phyloP scores from a whole-genome alignment of 2,888 invertebrate species.

The Eurytoma adleriae region DNA sequence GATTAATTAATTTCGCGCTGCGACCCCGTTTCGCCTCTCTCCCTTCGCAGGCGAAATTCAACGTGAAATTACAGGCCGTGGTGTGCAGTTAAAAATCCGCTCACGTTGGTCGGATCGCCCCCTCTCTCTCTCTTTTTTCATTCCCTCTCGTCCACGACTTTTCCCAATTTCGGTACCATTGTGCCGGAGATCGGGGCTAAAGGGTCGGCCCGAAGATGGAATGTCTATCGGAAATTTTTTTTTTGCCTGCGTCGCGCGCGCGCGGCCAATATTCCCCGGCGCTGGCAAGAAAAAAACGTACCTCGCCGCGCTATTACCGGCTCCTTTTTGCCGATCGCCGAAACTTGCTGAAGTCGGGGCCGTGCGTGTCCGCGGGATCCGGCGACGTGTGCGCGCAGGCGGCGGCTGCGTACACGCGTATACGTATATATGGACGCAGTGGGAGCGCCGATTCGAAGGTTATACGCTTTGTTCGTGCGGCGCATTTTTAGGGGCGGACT shows the following conservation, averaged over 20 bases:
- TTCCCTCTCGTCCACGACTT: slow-evolving; percentile 18
- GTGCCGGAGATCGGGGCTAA: slow-evolving; percentile 20
- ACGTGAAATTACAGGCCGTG: too few relatives aligned
- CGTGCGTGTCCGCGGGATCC: neutral
- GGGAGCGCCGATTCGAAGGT: slow-evolving; percentile 8
- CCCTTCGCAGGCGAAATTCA: neutral
- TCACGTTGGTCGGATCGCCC: slow-evolving; percentile 20
- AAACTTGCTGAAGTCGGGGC: slow-evolving; percentile 37
- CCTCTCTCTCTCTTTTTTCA: neutral
- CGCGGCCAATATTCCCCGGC: neutral
- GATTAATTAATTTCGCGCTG: slow-evolving; percentile 25
- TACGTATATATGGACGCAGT: neutral
- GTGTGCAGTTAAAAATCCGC: slow-evolving; percentile 36
- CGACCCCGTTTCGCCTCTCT: neutral
- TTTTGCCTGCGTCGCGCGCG: neutral
- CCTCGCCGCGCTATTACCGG: slow-evolving; percentile 9
- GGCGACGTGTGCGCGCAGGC: neutral
- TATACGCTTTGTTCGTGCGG: slow-evolving; percentile 33
- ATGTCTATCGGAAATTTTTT: slow-evolving; percentile 31
- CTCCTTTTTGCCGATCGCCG: slow-evolving; percentile 25
- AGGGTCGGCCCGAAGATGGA: slow-evolving; percentile 12
- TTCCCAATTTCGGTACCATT: slow-evolving; percentile 44
- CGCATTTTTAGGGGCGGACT: slow-evolving; percentile 24
- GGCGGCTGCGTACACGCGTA: neutral
- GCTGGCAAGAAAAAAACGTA: slow-evolving; percentile 23